Conservation (phyloP, 2,888 invertebrate species). For the Drosophila macrothrix region DNA sequence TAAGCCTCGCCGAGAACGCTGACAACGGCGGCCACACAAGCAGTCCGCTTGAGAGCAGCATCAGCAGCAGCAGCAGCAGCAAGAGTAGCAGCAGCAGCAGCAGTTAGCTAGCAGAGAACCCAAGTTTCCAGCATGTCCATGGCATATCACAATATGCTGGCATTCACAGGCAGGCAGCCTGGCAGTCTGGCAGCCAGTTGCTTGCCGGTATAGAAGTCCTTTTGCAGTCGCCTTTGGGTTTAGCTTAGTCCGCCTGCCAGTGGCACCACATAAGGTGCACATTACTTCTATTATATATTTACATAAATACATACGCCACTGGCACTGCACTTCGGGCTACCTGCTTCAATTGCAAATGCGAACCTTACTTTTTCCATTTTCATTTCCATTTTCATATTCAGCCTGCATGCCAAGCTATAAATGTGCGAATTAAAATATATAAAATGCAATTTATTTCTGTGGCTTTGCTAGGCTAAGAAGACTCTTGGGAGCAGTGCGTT, state of each 20-base stretch:
- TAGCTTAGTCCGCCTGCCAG: conserved; percentile 24
- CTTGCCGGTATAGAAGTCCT: conserved; percentile 3
- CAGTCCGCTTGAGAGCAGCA: conserved; percentile 23
- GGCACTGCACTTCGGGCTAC: conserved; percentile 7
- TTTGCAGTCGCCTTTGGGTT: conserved; percentile 27
- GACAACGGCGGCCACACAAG: conserved; percentile 36
- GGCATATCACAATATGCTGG: conserved; percentile 49
- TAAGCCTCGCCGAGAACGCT: conserved; percentile 52
- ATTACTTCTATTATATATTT: conserved; percentile 63
- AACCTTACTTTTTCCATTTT: conserved; percentile 21
- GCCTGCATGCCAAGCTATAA: conserved; percentile 49
- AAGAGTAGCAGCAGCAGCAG: neutral
- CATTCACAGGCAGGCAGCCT: conserved; percentile 17
- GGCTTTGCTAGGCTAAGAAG: conserved; percentile 25
- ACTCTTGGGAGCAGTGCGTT: conserved; percentile 6
- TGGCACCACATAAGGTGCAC: conserved; percentile 67
- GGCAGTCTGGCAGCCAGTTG: conserved; percentile 1
- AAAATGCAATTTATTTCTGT: conserved; percentile 65
- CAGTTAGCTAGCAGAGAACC: neutral
- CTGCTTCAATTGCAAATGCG: neutral
- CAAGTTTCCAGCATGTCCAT: conserved; percentile 21
- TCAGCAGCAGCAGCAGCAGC: neutral
- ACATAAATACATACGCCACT: conserved; percentile 23
- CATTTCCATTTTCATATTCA: conserved; percentile 29
- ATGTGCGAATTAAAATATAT: conserved; percentile 70